Base-by-base conservation (phyloP, 2,113 vertebrate species). In the Pao palembangensis region DNA sequence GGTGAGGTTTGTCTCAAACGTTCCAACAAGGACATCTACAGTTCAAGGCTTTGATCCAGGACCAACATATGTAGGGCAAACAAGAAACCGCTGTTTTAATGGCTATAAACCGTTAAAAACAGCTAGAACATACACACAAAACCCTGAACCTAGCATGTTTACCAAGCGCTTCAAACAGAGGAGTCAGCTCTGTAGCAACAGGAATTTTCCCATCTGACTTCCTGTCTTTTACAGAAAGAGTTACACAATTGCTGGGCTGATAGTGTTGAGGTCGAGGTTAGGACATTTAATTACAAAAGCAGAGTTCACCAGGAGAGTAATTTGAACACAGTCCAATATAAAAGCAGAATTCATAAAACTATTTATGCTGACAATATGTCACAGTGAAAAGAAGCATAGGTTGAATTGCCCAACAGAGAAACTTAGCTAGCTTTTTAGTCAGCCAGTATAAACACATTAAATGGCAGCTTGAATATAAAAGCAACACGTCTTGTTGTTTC, bases 221-320 rank as follows among this genome's bases (percentile, higher is more conserved):
- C 63, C 71, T 68, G 80, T 48, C 62, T 74, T 76, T 84, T 73
- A 79, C 60, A 69, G 63, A 85, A 83, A 80, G 58, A 44, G 62
- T 73, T 79, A 69, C 67, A 78, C 25, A 76, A 82, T 72, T 58
- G 10, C 49, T 57, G 58, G 71, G 43, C 59, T 18, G 59, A 21
- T 67, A 67, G 54, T 25, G 7, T 56, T 70, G 25, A 64, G 80
- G 80, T 66, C 54, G 2, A 76, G 69, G 74, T 66, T 66, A 63
- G 67, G 60, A 38, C 21, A 18, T 56, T 71, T 88, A 77, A 90
- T 84, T 72, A 75, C 75, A 79, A 85, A 88, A 84, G 54, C 88
- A 86, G 83, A 73, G 61, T 52, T 78, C 73, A 71, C 73, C 59
- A 66, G 51, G 60, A 48, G 61, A 85, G 85, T 61, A 67, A 76